Evolutionary conservation across 2,888 invertebrate species (phyloP).

Genomic region (Caenorhabditis uteleia): DNA sequence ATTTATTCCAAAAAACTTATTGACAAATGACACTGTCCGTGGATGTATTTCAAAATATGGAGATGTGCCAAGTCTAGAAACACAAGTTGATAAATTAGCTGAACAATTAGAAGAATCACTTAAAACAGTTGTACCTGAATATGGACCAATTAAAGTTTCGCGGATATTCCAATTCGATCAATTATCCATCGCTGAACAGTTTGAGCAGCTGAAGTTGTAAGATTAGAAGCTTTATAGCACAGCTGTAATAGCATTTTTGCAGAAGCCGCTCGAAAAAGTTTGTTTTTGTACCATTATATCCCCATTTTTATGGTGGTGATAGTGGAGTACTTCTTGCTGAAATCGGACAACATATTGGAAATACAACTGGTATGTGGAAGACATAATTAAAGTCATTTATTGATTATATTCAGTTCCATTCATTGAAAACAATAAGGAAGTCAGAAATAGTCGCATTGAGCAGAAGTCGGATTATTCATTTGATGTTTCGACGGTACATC

Average conservation of each 20-base stretch:
- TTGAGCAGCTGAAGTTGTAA: conserved; percentile 23
- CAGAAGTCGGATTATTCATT: conserved; percentile 44
- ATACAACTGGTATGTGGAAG: conserved; percentile 16
- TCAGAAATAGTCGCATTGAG: conserved; percentile 28
- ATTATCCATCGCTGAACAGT: conserved; percentile 11
- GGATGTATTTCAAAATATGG: conserved; percentile 44
- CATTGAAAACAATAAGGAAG: conserved; percentile 14
- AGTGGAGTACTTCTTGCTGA: conserved; percentile 25
- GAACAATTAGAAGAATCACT: conserved; percentile 29
- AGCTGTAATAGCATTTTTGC: not conserved
- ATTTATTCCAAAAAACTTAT: conserved; percentile 16
- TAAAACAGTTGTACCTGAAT: conserved; percentile 39
- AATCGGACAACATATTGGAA: conserved; percentile 22
- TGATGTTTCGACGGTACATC: conserved; percentile 38
- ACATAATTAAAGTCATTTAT: too few relatives aligned
- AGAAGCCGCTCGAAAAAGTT: conserved; percentile 21
- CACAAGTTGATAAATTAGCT: conserved; percentile 29
- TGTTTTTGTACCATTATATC: conserved; percentile 47
- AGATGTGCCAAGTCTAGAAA: conserved; percentile 34
- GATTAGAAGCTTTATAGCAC: not conserved
- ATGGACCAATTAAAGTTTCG: conserved; percentile 30
- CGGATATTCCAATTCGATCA: conserved; percentile 33
- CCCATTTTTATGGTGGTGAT: conserved; percentile 32
- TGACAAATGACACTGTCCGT: conserved; percentile 29
- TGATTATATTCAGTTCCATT: conserved; percentile 15